A percentile compares a stretch with the other conserved stretches of the same genome.
These are phyloP conservation scores for Carposina sasakii DNA, from an alignment of 1,140 invertebrate species.

Conservation along the genomic window DNA sequence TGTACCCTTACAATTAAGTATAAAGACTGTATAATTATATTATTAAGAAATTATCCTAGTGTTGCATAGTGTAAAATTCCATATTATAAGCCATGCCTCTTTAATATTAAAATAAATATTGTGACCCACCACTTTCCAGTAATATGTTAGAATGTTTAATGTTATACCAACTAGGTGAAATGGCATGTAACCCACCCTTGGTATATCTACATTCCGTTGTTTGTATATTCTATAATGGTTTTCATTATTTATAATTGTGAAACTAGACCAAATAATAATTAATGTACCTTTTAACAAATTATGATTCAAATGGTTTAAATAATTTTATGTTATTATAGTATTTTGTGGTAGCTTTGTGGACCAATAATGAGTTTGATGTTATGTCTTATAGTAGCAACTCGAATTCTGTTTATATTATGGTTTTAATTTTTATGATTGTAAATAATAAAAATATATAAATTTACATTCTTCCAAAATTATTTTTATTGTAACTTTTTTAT, in stretches of 20 bases:
- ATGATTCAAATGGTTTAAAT: constrained; percentile 52
- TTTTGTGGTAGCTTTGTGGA: constrained; percentile 67
- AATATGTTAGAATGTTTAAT: constrained; percentile 63
- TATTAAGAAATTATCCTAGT: constrained; percentile 59
- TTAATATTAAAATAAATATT: constrained; percentile 47
- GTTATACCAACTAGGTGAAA: constrained; percentile 50
- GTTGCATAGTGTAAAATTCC: constrained; percentile 65
- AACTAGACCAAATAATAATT: constrained; percentile 73
- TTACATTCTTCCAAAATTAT: constrained; percentile 31
- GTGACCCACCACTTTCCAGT: constrained; percentile 70
- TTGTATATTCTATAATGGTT: constrained; percentile 63
- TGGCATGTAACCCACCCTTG: constrained; percentile 48
- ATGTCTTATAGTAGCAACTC: constrained; percentile 57
- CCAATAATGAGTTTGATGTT: constrained; percentile 63
- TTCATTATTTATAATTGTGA: constrained; percentile 68
- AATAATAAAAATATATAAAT: constrained; percentile 69
- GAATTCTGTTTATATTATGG: constrained; percentile 60
- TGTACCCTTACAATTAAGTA: constrained; percentile 62
- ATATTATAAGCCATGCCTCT: constrained; percentile 55
- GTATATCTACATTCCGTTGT: constrained; percentile 69
- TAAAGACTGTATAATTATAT: constrained; percentile 71
- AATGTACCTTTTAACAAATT: constrained; percentile 68
- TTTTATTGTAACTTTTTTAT: constrained; percentile 35
- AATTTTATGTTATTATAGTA: constrained; percentile 48
- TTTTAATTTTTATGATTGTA: constrained; percentile 63